phyloP scores from a whole-genome alignment of 2,888 invertebrate species.

The Galeruca laticollis region DNA sequence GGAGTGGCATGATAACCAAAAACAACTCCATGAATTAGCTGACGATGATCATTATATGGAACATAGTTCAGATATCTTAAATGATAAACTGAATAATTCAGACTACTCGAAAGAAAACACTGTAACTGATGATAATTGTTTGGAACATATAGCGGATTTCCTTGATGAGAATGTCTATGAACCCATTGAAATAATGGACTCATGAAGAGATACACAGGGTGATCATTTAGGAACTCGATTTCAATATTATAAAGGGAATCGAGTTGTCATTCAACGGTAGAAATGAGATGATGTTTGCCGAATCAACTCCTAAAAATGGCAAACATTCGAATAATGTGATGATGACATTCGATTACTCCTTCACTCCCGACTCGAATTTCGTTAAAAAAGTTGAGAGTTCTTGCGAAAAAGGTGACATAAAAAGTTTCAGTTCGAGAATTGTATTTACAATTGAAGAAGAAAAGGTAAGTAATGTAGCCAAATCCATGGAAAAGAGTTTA shows the following conservation, averaged over 20 bases:
- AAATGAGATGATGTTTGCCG: slow-evolving; percentile 1
- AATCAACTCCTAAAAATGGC: background rate
- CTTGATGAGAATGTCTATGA: background rate
- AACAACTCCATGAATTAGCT: too few species aligned
- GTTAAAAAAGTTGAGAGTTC: background rate
- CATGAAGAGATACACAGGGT: too few species aligned
- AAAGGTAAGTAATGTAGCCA: background rate
- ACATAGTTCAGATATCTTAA: too few species aligned
- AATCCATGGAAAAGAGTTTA: slow-evolving; percentile 1
- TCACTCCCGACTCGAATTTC: background rate
- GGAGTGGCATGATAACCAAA: too few species aligned
- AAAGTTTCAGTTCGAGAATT: background rate
- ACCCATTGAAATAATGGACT: background rate
- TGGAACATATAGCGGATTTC: background rate
- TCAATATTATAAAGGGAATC: too few species aligned
- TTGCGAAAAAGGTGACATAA: background rate
- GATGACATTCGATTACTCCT: background rate
- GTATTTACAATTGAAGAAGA: background rate
- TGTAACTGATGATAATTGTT: slow-evolving; percentile 7
- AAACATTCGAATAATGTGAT: too few species aligned
- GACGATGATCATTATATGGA: too few species aligned
- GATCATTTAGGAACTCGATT: too few species aligned
- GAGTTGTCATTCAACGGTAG: background rate
- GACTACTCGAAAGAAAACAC: too few species aligned
- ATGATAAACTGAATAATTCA: too few species aligned